These are phyloP conservation scores for Allobates femoralis DNA, from an alignment of 2,797 vertebrate species.

Conservation along the genomic window DNA sequence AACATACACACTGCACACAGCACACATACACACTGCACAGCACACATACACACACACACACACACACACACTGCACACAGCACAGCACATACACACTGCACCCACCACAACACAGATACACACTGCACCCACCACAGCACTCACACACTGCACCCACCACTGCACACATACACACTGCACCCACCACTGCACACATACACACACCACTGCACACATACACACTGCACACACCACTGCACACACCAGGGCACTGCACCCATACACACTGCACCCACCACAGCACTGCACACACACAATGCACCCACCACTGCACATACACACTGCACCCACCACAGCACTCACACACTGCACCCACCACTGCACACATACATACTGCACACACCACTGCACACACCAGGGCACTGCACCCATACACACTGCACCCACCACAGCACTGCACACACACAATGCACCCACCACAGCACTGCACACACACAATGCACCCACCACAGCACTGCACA, in stretches of 20 bases:
- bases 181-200: no score
- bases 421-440: no score
- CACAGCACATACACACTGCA: neutral
- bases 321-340: neutral
- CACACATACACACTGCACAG: neutral
- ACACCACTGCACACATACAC: no score
- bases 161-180: neutral
- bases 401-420: no score
- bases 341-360: neutral
- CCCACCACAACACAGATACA: neutral
- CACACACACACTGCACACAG: neutral
- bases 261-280: no score
- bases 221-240: no score
- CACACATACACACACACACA: neutral
- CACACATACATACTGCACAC: no score
- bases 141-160: neutral
- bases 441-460: no score
- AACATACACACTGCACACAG: neutral
- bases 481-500: no score
- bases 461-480: accelerated
- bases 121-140: neutral
- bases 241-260: no score
- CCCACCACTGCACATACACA: neutral
- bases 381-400: no score
- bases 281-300: no score